Conservation (phyloP, 1,140 invertebrate genomes). For the Drosophila asahinai region DNA sequence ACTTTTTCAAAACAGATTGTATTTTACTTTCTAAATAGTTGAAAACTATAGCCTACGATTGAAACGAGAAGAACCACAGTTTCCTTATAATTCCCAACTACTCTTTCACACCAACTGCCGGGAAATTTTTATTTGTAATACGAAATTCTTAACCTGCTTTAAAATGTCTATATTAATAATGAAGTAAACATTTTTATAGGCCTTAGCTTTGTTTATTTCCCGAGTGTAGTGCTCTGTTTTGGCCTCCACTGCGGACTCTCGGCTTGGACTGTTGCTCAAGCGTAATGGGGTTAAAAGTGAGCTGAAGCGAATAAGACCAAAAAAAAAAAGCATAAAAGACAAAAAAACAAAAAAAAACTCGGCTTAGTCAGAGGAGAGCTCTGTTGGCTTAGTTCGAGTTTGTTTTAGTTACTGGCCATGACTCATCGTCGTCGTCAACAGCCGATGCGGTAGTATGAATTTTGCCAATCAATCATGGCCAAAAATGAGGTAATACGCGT, state of each 20-base stretch:
- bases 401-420: slow-evolving; percentile 25
- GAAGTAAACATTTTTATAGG: neutral
- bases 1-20: too few species aligned
- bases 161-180: neutral
- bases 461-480: slow-evolving; percentile 45
- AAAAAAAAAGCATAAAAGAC: slow-evolving; percentile 28
- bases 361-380: slow-evolving; percentile 50
- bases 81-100: neutral
- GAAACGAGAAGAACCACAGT: neutral
- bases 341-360: slow-evolving; percentile 23
- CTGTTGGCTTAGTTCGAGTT: slow-evolving; percentile 12
- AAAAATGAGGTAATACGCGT: slow-evolving; percentile 48
- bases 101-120: neutral
- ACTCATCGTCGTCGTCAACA: slow-evolving; percentile 31
- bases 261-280: slow-evolving; percentile 69
- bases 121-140: neutral
- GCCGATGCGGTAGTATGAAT: slow-evolving; percentile 11
- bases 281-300: slow-evolving; percentile 82
- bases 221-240: slow-evolving; percentile 10
- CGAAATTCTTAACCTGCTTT: neutral
- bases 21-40: too few species aligned
- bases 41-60: too few species aligned
- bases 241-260: slow-evolving; percentile 24
- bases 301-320: slow-evolving; percentile 71
- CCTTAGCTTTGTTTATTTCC: slow-evolving; percentile 1